A percentile compares a stretch with the other conserved stretches of the same genome.
Conservation (phyloP, 2,797 vertebrate genomes). For the Benthosema pterotum region DNA sequence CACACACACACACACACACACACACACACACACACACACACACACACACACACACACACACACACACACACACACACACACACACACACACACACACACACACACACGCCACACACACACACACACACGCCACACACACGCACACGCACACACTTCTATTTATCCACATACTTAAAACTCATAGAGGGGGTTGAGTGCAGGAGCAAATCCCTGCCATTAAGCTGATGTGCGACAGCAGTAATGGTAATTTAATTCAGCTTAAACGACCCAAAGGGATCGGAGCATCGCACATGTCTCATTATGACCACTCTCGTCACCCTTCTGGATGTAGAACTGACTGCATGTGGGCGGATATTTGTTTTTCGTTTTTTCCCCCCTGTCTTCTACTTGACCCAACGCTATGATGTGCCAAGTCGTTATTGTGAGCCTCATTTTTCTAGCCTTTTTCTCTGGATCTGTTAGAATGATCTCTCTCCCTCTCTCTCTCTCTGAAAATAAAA, state of each 20-base stretch:
- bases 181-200: constrained; percentile 42
- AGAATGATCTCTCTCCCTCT: too few species aligned
- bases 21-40: neutral
- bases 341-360: constrained; percentile 19
- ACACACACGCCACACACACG: constrained; percentile 9
- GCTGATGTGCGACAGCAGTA: constrained; percentile 52
- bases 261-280: constrained; percentile 55
- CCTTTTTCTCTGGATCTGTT: too few species aligned
- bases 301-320: constrained; percentile 39
- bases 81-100: constrained; percentile 9
- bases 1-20: constrained; percentile 2
- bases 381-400: too few species aligned
- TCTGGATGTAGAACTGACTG: constrained; percentile 15
- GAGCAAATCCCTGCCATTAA: constrained; percentile 55
- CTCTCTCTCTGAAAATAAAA: too few species aligned
- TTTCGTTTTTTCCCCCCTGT: too few species aligned
- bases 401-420: too few species aligned
- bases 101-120: constrained; percentile 15
- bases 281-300: constrained; percentile 46
- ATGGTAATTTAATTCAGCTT: constrained; percentile 63
- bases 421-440: too few species aligned
- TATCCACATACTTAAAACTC: constrained; percentile 55
- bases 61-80: constrained; percentile 9
- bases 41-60: neutral
- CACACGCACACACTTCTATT: constrained; percentile 31